These are phyloP conservation scores for Emydoidea blandingii DNA, from an alignment of 2,797 vertebrate genomes.

Conservation along the genomic window DNA sequence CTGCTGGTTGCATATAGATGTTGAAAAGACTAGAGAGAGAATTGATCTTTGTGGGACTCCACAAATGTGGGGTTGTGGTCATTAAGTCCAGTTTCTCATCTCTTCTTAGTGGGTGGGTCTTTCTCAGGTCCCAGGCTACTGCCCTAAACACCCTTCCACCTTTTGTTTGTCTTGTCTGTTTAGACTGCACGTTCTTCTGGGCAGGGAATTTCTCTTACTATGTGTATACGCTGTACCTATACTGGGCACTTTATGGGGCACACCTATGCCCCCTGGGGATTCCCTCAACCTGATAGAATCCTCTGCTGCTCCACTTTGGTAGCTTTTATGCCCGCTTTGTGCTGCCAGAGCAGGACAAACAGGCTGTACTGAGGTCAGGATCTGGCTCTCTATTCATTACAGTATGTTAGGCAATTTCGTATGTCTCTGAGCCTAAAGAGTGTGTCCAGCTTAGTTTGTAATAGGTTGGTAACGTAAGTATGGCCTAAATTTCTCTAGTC, in stretches of 20 bases:
- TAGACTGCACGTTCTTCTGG: too few relatives aligned
- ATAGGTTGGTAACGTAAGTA: not conserved
- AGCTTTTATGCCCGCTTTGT: not conserved
- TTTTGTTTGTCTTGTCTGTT: too few relatives aligned
- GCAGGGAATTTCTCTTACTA: too few relatives aligned
- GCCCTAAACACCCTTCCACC: too few relatives aligned
- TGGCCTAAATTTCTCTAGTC: not conserved
- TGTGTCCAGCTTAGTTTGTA: accelerated
- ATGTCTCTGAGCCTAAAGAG: not conserved
- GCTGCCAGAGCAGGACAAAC: not conserved
- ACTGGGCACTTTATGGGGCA: not conserved
- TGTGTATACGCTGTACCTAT: not conserved
- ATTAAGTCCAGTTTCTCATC: too few relatives aligned
- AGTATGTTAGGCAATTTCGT: not conserved
- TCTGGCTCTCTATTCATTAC: not conserved
- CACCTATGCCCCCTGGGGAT: not conserved
- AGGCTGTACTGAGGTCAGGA: not conserved
- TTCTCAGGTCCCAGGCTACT: too few relatives aligned
- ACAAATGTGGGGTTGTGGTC: too few relatives aligned
- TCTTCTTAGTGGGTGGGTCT: too few relatives aligned
- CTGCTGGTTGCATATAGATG: too few relatives aligned
- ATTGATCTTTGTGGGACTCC: too few relatives aligned
- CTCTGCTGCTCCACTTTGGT: not conserved
- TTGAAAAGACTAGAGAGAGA: too few relatives aligned
- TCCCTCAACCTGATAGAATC: not conserved